These are phyloP conservation scores for Catalaphyllia jardinei DNA, from an alignment of 64 coral and sea anemone species.

Conservation along the genomic window DNA sequence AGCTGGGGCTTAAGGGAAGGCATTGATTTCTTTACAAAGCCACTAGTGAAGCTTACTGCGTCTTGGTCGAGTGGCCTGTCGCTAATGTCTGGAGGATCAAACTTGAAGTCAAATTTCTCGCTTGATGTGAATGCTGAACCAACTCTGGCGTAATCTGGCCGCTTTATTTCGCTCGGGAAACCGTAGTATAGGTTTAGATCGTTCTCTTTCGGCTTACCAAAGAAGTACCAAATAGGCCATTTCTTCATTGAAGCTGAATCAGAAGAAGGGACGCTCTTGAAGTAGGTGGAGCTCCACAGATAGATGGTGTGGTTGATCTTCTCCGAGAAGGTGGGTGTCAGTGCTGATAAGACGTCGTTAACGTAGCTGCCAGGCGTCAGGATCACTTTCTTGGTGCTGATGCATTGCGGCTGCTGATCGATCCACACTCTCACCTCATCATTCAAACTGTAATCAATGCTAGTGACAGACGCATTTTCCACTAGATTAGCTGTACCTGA, in stretches of 20 bases:
- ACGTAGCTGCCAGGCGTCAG: conserved; percentile 45
- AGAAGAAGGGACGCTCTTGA: neutral
- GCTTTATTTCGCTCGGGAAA: conserved; percentile 42
- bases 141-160: conserved; percentile 28
- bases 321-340: conserved; percentile 15
- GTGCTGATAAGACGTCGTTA: conserved; percentile 21
- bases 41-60: conserved; percentile 24
- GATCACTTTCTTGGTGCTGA: conserved; percentile 25
- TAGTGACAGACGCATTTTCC: conserved; percentile 1
- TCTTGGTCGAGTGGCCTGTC: conserved; percentile 31
- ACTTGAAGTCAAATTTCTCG: conserved; percentile 34
- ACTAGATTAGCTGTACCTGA: neutral
- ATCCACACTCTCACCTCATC: conserved; percentile 15
- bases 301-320: conserved; percentile 46
- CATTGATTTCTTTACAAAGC: conserved; percentile 55
- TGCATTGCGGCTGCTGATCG: neutral
- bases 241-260: neutral
- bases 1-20: conserved; percentile 5
- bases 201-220: conserved; percentile 15
- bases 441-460: conserved; percentile 28
- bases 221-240: conserved; percentile 59
- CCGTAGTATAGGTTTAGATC: conserved; percentile 47
- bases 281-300: conserved; percentile 54
- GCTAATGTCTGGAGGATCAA: conserved; percentile 8
- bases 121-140: conserved; percentile 46